Percentiles rank a stretch among this genome's conserved stretches.
These are phyloP conservation scores for Chionodraco myersi DNA, from an alignment of 2,113 vertebrate species.

Conservation along the genomic window DNA sequence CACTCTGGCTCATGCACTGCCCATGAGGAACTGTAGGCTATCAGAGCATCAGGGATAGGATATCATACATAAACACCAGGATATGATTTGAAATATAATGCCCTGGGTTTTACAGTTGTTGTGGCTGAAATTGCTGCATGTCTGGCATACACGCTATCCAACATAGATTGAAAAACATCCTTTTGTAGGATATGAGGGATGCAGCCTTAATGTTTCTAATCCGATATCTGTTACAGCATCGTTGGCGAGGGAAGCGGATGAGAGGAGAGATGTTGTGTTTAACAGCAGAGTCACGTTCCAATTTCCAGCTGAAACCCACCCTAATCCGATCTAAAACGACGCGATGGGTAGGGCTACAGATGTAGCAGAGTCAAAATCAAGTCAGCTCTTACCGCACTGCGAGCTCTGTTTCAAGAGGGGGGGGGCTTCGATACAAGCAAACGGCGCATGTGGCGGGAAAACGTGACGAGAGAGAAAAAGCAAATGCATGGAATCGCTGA, in stretches of 20 bases:
- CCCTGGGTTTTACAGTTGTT: background rate
- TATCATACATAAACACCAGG: conserved; percentile 10
- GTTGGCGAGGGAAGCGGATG: background rate
- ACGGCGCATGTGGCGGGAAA: conserved; percentile 72
- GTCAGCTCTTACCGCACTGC: conserved; percentile 35
- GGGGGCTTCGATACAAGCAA: background rate
- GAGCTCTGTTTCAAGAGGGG: conserved; percentile 7
- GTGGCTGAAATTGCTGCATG: background rate
- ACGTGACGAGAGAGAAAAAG: conserved; percentile 76
- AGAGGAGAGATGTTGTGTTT: conserved; percentile 20
- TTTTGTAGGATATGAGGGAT: background rate
- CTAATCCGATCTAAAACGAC: conserved; percentile 45
- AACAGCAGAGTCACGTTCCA: conserved; percentile 61
- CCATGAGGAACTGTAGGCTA: background rate
- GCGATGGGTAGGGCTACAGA: conserved; percentile 42
- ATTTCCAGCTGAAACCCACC: conserved; percentile 29
- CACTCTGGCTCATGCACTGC: conserved; percentile 33
- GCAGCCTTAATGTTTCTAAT: background rate
- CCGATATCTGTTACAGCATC: conserved; percentile 14
- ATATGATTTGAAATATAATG: conserved; percentile 1
- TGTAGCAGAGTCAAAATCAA: conserved; percentile 53
- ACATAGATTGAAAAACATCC: conserved; percentile 12
- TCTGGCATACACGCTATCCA: background rate
- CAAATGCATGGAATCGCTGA: conserved; percentile 77
- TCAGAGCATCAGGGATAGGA: background rate